Evolutionary conservation across 1,140 invertebrate genomes (phyloP), one percentile per base, ranked within the genome.

Genomic region (Drosophila pruinosa): DNA sequence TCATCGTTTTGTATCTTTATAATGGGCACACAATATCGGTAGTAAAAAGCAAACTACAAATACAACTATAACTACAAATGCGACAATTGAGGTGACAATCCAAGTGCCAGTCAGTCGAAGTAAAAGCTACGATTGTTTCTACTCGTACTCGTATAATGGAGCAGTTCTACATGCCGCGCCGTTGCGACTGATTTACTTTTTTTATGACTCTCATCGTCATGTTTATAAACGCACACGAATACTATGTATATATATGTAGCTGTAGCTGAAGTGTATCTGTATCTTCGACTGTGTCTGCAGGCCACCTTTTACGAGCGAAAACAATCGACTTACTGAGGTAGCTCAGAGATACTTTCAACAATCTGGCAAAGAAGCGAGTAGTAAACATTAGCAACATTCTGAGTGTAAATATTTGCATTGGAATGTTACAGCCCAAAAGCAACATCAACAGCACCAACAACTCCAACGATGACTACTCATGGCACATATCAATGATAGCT

Each of bases 21-120:
- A 86, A 86, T 86, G 82, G 69, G 73, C 77, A 53, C 82, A 88
- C 70, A 86, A 86, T 86, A 86, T 86, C 74, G 82, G 81, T 77
- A 86, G 82, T 88, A 86, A 86, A 85, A 34, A 34, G n/a, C 31
- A 34, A 72, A 53, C 38, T 26, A 75, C 56, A 69, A 48, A 5
- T n/a, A 38, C 28, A 19, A 36, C 50, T 8, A 19, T 1, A 19
- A 41, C 39, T 19, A 19, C 17, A n/a, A n/a, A n/a, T n/a, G n/a
- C n/a, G 64, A 69, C 80, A 85, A 88, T 86, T 88, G 82, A 86
- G 81, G 81, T 86, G 81, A 78, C 81, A 86, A 81, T 69, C 26
- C 39, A 17, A 67, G 26, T 36, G 39, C 62, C 36, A 41, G n/a
- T n/a, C n/a, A n/a, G 31, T 34, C n/a, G 31, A 34, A 34, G 48